Base-by-base conservation (phyloP, 2,797 vertebrate genomes). In the Orestias chungarensis region DNA sequence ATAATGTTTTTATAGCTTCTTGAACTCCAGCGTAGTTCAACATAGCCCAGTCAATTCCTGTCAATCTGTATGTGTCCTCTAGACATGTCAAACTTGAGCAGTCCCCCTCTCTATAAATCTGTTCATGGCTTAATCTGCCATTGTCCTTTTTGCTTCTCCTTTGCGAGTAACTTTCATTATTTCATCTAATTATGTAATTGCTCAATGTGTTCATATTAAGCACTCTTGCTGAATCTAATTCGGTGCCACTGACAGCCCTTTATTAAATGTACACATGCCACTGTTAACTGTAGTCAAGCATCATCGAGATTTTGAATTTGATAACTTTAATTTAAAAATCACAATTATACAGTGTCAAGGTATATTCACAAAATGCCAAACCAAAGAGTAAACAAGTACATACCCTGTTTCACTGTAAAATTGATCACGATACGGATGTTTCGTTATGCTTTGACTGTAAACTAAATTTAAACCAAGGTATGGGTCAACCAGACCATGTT, bases 1-100 rank as follows among this genome's bases (percentile, higher is more conserved):
- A 80, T 79, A 87, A 86, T 85, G 83, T 91, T 92, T 90, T 80
- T 84, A 89, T 81, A 87, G 84, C 87, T 82, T 89, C 81, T 80
- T 88, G 82, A 88, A 89, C 86, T 73, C 54, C 47, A 49, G 25
- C 62, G 68, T 69, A 74, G 62, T 81, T 55, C 66, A 70, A 66
- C 15, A 71, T 62, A 71, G 68, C 46, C 27, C 71, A 76, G 76
- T 83, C 81, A 80, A 77, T 86, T 74, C 78, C 61, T 25, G 2
- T 61, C 66, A 73, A 52, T 65, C 55, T 31, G 1, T 67, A 65
- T 76, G 71, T 52, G 73, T 64, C 73, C 70, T 40, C 38, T 3
- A 31, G 55, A 68, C 20, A 68, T 73, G 38, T 67, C 76, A 29
- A 42, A 71, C 64, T 70, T 82, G 74, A 43, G 65, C 76, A 79